Base-by-base conservation (phyloP, 2,888 invertebrate species). In the Agriopis leucophaearia region DNA sequence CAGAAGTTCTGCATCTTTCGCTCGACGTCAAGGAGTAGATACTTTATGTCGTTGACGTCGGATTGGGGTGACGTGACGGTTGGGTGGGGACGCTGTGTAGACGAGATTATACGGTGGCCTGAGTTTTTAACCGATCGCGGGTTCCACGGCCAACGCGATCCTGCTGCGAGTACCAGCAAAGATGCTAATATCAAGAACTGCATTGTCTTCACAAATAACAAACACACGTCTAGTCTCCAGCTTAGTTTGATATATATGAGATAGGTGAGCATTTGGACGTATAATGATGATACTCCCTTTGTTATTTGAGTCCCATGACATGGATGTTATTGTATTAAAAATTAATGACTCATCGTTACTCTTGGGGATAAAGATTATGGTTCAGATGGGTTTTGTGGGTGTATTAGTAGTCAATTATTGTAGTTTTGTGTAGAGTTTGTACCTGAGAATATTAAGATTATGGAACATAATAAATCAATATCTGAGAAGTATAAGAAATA, bases 1-100 rank as follows among this genome's bases (percentile, higher is more conserved):
- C 61, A 66, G 13, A 62, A 66, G 5, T 35, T 7, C 12, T 61
- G 50, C 38, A 66, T 56, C 13, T 56, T 61, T 18, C 3, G 35
- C 16, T 61, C 51, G 8, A 45, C 47, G 3, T 50, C 16, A 12
- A 52, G 1, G 0, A 62, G 57, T 7, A 58, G 45, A 4, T 5
- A 8, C 27, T 58, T 51, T 13, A 64, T 57, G n/a, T 64, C 64
- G 16, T 38, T 64, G 45, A 57, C 58, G 10, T 47, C 38, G 4
- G 16, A 18, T 12, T 18, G 58, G 16, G 48, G 48, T 48, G 47
- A 15, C 1, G 47, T 58, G 47, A 7, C 12, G 3, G n/a, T n/a
- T n/a, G n/a, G n/a, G n/a, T n/a, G n/a, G n/a, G 12, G 18, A 12
- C 15, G 18, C 3, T 35, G 15, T 13, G 38, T 8, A 8, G 12